phyloP scores from a whole-genome alignment of 2,113 vertebrate species.

The Barnardius zonarius region DNA sequence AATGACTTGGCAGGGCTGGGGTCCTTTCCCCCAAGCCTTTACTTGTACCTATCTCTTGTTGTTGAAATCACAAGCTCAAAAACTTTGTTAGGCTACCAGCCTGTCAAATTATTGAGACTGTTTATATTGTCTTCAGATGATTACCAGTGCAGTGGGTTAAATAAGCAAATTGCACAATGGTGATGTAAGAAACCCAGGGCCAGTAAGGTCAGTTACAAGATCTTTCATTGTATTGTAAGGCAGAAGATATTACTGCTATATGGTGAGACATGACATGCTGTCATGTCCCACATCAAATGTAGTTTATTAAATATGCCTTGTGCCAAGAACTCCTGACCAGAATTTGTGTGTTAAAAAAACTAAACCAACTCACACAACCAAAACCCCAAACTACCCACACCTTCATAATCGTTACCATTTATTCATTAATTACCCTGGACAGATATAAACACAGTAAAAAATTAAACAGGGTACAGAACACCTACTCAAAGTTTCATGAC shows the following conservation, averaged over 20 bases:
- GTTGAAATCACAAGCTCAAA: not conserved
- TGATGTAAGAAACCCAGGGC: not conserved
- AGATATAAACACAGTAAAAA: not conserved
- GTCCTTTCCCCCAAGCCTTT: not conserved
- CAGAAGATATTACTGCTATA: not conserved
- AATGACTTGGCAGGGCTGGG: not conserved
- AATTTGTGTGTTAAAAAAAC: not conserved
- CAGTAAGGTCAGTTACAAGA: not conserved
- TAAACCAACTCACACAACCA: not conserved
- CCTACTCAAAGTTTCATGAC: not conserved
- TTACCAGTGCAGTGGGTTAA: not conserved
- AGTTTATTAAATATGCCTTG: not conserved
- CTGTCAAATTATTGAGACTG: not conserved
- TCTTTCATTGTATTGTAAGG: not conserved
- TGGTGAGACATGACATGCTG: not conserved
- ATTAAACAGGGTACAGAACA: not conserved
- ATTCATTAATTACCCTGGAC: not conserved
- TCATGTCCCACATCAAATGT: not conserved
- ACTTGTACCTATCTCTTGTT: not conserved
- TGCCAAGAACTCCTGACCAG: not conserved
- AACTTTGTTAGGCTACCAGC: not conserved
- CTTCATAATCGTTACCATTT: not conserved
- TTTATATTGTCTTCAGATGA: not conserved
- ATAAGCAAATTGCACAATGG: not conserved
- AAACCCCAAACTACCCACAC: not conserved